Conservation (phyloP, 2,797 vertebrate species). For the Thamnophis elegans region DNA sequence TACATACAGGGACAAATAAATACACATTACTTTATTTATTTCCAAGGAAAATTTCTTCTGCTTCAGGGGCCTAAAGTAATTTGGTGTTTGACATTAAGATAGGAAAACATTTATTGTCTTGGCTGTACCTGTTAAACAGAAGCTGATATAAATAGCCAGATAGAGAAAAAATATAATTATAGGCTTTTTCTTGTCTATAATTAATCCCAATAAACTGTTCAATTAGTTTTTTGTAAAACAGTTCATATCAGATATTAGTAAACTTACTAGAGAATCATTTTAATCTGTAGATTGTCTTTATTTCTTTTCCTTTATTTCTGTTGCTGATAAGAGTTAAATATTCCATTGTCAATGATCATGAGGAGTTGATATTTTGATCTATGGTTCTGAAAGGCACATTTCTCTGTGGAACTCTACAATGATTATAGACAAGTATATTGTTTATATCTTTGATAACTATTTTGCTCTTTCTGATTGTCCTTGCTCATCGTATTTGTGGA, state of each 20-base stretch:
- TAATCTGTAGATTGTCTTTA: conserved; percentile 2
- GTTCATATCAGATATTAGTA: background rate
- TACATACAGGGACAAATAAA: background rate
- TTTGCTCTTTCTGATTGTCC: conserved; percentile 4
- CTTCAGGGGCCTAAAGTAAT: background rate
- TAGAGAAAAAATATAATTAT: background rate
- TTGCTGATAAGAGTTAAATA: conserved; percentile 11
- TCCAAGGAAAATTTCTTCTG: background rate
- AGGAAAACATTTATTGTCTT: background rate
- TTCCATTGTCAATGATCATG: background rate
- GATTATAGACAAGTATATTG: conserved; percentile 4
- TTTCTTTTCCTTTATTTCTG: conserved; percentile 1
- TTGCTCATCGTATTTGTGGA: background rate
- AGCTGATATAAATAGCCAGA: background rate
- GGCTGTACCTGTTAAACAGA: background rate
- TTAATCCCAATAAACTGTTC: background rate
- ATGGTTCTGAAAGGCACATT: conserved; percentile 3
- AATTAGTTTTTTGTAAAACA: background rate
- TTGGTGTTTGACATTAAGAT: background rate
- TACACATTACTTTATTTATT: background rate
- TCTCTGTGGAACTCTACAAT: conserved; percentile 1
- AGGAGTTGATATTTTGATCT: background rate
- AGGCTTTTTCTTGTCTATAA: background rate
- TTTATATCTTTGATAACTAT: background rate
- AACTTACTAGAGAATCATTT: background rate